Evolutionary conservation across 2,888 invertebrate genomes (phyloP).

Genomic region (Spilarctia lutea): DNA sequence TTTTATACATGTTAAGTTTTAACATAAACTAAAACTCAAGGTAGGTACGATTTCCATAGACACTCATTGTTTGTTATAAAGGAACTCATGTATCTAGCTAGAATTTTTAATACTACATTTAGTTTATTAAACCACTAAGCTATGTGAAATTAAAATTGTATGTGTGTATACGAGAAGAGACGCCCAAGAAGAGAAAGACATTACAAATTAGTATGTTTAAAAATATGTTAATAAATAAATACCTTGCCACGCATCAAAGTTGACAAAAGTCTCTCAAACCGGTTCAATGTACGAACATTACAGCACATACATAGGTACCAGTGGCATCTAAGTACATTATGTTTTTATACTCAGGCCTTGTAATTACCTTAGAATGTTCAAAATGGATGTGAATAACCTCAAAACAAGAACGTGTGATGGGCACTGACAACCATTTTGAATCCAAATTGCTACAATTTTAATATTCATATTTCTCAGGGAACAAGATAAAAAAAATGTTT

Average conservation of each 20-base stretch:
- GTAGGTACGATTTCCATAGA: neutral
- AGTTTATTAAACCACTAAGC: no score
- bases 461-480: slow-evolving; percentile 20
- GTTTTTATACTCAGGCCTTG: slow-evolving; percentile 41
- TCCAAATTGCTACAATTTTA: neutral
- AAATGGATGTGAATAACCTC: slow-evolving; percentile 33
- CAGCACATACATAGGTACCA: slow-evolving; percentile 15
- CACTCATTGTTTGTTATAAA: no score
- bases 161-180: no score
- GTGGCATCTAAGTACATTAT: slow-evolving; percentile 35
- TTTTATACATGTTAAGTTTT: neutral
- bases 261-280: slow-evolving; percentile 18
- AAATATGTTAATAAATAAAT: neutral
- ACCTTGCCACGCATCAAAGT: slow-evolving; percentile 3
- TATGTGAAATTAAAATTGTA: no score
- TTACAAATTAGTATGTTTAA: neutral
- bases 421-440: slow-evolving; percentile 14
- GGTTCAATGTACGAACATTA: slow-evolving; percentile 30
- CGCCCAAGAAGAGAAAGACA: neutral
- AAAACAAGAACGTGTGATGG: slow-evolving; percentile 20
- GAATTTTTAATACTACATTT: no score
- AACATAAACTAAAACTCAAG: neutral
- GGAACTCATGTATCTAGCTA: no score
- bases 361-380: slow-evolving; percentile 37
- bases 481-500: slow-evolving; percentile 11